Evolutionary conservation across 2,888 invertebrate genomes (phyloP).

Genomic region (Drosophila monieri): DNA sequence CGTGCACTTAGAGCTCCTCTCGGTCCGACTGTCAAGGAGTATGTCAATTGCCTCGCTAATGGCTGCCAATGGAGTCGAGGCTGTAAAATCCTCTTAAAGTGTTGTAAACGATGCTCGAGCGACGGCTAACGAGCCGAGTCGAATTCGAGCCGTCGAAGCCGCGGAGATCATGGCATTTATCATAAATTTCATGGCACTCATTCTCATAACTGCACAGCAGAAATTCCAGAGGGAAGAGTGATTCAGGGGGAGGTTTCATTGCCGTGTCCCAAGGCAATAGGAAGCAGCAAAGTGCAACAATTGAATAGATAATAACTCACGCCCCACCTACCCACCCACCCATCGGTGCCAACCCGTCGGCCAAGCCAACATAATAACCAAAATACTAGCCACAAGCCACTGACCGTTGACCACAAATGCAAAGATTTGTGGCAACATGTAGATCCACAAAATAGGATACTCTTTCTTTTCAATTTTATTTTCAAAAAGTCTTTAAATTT

Average conservation of each 20-base stretch:
- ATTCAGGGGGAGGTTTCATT: conserved; percentile 13
- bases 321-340: conserved; percentile 79
- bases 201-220: conserved; percentile 51
- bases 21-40: conserved; percentile 65
- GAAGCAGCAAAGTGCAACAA: conserved; percentile 75
- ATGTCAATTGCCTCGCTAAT: conserved; percentile 77
- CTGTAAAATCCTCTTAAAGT: conserved; percentile 63
- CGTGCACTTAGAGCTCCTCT: conserved; percentile 66
- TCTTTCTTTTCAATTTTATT: neutral
- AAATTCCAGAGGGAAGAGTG: conserved; percentile 15
- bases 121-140: conserved; percentile 63
- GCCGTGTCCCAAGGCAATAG: conserved; percentile 53
- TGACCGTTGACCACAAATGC: conserved; percentile 64
- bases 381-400: conserved; percentile 45
- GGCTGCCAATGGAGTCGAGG: conserved; percentile 64
- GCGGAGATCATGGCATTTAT: conserved; percentile 58
- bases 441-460: neutral
- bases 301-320: conserved; percentile 83
- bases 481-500: neutral
- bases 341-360: conserved; percentile 40
- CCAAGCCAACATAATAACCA: conserved; percentile 30
- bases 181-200: conserved; percentile 54
- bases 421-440: neutral
- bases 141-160: conserved; percentile 23
- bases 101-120: conserved; percentile 70